Percentiles rank a stretch among this genome's conserved stretches.
These are phyloP conservation scores for Eustalomyia histrio DNA, from an alignment of 2,888 invertebrate species.

Conservation along the genomic window DNA sequence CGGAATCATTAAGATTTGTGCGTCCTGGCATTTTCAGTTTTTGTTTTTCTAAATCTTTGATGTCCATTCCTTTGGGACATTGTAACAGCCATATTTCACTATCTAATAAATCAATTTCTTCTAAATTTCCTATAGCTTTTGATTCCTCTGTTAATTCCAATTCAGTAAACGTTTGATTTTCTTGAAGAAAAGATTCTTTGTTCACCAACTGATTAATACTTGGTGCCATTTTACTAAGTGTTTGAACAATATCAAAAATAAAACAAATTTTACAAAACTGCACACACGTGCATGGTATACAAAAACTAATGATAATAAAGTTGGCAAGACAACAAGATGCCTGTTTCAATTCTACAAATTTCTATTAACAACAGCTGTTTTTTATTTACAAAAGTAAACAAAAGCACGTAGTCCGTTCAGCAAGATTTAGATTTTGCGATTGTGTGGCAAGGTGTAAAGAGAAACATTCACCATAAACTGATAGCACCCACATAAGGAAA, in stretches of 20 bases:
- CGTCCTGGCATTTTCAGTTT: slow-evolving; percentile 72
- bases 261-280: slow-evolving; percentile 3
- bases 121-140: slow-evolving; percentile 64
- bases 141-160: slow-evolving; percentile 54
- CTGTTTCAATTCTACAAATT: no score
- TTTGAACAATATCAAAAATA: neutral
- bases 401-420: no score
- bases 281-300: no score
- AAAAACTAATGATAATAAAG: no score
- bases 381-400: no score
- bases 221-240: slow-evolving; percentile 8
- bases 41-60: slow-evolving; percentile 64
- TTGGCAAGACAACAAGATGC: no score
- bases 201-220: slow-evolving; percentile 12
- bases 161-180: slow-evolving; percentile 64
- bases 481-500: no score
- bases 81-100: slow-evolving; percentile 73
- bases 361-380: no score
- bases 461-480: no score
- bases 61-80: slow-evolving; percentile 69
- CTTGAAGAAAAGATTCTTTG: slow-evolving; percentile 57
- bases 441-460: no score
- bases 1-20: slow-evolving; percentile 62
- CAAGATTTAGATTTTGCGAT: no score
- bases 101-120: slow-evolving; percentile 66